Percentiles rank a stretch among this genome's conserved stretches.
These are phyloP conservation scores for Drosophila aff. DNA, from an alignment of 1,140 invertebrate genomes.

Conservation along the genomic window DNA sequence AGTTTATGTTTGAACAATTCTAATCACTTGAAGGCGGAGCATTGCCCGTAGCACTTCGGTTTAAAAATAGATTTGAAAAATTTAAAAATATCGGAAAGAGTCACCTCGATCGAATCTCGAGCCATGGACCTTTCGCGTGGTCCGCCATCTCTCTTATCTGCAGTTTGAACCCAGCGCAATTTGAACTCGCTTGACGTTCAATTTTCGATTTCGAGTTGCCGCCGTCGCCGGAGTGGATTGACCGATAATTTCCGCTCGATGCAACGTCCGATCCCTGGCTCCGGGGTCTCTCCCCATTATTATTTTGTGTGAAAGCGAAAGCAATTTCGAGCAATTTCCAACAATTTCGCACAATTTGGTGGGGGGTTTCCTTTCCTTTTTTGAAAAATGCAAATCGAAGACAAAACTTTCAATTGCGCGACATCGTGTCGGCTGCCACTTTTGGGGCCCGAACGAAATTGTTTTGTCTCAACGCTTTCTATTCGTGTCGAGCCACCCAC, in stretches of 20 bases:
- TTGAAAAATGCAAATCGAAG: constrained; percentile 77
- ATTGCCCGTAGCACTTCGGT: background rate
- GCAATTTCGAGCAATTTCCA: constrained; percentile 62
- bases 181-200: constrained; percentile 38
- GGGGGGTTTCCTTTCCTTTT: constrained; percentile 66
- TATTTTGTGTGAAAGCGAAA: constrained; percentile 66
- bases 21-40: background rate
- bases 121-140: constrained; percentile 5
- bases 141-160: constrained; percentile 24
- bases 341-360: constrained; percentile 43
- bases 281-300: constrained; percentile 25
- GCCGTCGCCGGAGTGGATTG: constrained; percentile 56
- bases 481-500: constrained; percentile 40
- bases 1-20: background rate
- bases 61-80: constrained; percentile 10
- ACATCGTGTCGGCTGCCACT: constrained; percentile 44
- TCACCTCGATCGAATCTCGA: background rate
- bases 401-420: constrained; percentile 76
- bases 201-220: constrained; percentile 39
- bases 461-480: constrained; percentile 64
- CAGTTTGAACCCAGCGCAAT: constrained; percentile 4
- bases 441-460: constrained; percentile 59
- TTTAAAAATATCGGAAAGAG: constrained; percentile 11
- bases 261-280: constrained; percentile 60
- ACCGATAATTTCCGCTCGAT: constrained; percentile 76